A percentile compares a stretch with the other conserved stretches of the same genome.
Evolutionary conservation across 2,888 invertebrate genomes (phyloP).

Genomic region (Andrena minutula): DNA sequence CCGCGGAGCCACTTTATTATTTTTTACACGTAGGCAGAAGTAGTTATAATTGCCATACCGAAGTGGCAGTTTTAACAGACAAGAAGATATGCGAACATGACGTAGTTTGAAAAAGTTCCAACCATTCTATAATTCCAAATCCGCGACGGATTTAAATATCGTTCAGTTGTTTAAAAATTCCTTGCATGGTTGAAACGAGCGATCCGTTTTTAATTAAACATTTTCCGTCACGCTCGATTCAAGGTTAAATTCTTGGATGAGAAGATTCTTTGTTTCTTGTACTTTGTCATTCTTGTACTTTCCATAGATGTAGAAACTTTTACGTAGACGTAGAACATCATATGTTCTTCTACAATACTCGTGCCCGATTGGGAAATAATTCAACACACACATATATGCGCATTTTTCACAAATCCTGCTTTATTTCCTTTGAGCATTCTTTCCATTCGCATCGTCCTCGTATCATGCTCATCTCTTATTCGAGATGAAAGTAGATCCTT

Average conservation of each 20-base stretch:
- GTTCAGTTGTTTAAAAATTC: no score
- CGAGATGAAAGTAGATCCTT: constrained; percentile 20
- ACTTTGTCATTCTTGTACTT: no score
- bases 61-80: no score
- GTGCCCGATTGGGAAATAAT: neutral
- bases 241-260: no score
- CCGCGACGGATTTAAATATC: neutral
- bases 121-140: neutral
- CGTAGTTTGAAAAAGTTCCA: neutral
- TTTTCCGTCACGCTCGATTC: no score
- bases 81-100: neutral
- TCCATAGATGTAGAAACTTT: no score
- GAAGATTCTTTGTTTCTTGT: no score
- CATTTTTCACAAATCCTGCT: neutral
- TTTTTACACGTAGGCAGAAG: neutral
- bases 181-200: no score
- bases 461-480: constrained; percentile 21
- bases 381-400: neutral
- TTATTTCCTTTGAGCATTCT: neutral
- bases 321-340: no score
- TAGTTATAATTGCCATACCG: neutral
- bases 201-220: neutral
- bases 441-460: neutral
- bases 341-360: neutral
- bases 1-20: constrained; percentile 8